phyloP scores from a whole-genome alignment of 2,113 vertebrate genomes.

The Hemichromis elongatus region DNA sequence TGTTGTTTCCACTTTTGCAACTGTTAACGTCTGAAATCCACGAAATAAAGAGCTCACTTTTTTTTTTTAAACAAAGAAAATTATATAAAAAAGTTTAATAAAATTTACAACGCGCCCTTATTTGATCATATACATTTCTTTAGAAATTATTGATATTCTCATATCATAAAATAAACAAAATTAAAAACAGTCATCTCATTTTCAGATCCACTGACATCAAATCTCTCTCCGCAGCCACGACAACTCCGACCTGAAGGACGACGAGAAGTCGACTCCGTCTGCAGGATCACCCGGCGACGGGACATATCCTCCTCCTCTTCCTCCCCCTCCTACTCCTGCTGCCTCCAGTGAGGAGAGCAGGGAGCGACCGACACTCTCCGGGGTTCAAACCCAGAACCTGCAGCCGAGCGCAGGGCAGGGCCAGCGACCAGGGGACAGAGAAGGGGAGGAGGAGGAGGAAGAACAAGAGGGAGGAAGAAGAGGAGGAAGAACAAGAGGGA shows the following conservation, averaged over 20 bases:
- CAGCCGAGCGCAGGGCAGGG: background rate
- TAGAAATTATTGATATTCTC: background rate
- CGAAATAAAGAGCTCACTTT: background rate
- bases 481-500: background rate
- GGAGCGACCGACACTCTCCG: background rate
- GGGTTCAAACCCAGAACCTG: slow-evolving; percentile 9
- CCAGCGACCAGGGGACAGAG: background rate
- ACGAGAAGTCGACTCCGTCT: background rate
- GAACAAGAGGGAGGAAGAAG: background rate
- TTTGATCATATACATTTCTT: too few species aligned
- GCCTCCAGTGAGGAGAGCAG: slow-evolving; percentile 42
- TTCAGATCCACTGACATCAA: background rate
- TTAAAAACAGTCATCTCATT: background rate
- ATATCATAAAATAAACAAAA: rapidly evolving
- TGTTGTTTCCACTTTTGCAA: background rate
- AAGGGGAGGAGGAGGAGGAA: background rate
- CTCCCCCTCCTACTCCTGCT: background rate
- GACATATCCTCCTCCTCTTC: background rate
- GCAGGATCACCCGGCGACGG: background rate
- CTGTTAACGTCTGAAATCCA: background rate
- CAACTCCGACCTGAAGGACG: background rate
- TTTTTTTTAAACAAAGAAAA: rapidly evolving
- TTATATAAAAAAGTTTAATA: background rate
- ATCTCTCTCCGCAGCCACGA: slow-evolving; percentile 13
- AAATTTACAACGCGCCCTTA: too few species aligned